A percentile compares a stretch with the other conserved stretches of the same genome.
These are phyloP conservation scores for Leptoteleia sp. DNA, from an alignment of 1,140 invertebrate species.

Conservation along the genomic window DNA sequence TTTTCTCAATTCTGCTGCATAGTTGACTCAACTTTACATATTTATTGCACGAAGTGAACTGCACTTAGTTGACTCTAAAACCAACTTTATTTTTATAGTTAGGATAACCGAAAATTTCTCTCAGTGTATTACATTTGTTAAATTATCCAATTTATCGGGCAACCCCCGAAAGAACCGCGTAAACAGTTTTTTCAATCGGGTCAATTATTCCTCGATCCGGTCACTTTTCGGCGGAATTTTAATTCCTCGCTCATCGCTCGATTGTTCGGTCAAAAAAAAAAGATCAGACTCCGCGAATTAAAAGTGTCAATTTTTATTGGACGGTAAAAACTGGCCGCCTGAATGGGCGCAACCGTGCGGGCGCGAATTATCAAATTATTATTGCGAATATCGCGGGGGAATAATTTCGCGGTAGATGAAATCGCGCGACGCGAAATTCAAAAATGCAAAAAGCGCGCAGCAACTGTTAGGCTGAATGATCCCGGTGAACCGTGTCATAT, in stretches of 20 bases:
- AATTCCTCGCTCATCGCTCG: too few species aligned
- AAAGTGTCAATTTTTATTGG: slow-evolving; percentile 3
- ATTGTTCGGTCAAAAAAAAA: not conserved
- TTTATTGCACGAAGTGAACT: too few species aligned
- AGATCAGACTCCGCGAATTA: not conserved
- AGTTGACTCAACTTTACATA: too few species aligned
- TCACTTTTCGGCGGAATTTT: too few species aligned
- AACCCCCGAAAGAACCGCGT: not conserved
- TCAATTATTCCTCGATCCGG: not conserved
- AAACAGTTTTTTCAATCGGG: not conserved
- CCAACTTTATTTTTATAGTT: too few species aligned
- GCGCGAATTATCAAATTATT: slow-evolving; percentile 11
- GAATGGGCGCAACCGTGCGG: not conserved
- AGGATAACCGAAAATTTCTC: too few species aligned
- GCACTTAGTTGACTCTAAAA: too few species aligned
- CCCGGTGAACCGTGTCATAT: slow-evolving; percentile 35
- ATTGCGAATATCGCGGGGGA: slow-evolving; percentile 17
- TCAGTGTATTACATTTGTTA: too few species aligned
- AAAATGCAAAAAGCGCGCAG: slow-evolving; percentile 33
- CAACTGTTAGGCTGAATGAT: slow-evolving; percentile 33
- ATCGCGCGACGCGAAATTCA: slow-evolving; percentile 32
- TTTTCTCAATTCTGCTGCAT: too few species aligned
- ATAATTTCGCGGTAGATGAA: slow-evolving; percentile 33
- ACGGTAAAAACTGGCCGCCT: not conserved
- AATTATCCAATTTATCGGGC: slow-evolving; percentile 4